These are phyloP conservation scores for Microcebus lehilahytsara DNA, from an alignment of 2,113 vertebrate species.

Conservation along the genomic window DNA sequence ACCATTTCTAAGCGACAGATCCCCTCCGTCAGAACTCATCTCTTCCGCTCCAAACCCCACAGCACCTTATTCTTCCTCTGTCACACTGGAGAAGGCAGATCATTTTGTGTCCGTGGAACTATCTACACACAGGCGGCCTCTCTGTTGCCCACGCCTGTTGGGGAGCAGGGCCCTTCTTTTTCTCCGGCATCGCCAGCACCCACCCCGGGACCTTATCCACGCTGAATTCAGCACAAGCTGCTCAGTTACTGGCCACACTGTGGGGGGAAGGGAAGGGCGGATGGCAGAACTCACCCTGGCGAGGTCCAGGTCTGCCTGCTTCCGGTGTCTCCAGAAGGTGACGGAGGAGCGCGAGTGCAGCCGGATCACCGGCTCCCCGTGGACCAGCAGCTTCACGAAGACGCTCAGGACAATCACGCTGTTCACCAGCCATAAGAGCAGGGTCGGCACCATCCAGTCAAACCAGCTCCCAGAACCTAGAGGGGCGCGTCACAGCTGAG, in stretches of 20 bases:
- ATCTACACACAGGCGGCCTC: background rate
- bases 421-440: conserved; percentile 95
- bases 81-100: background rate
- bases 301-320: conserved; percentile 95
- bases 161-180: background rate
- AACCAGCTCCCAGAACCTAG: conserved; percentile 89
- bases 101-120: fast-evolving
- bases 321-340: conserved; percentile 97
- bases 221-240: background rate
- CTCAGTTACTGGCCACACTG: background rate
- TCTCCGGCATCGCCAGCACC: background rate
- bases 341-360: conserved; percentile 95
- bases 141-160: background rate
- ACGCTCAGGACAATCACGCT: conserved; percentile 95
- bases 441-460: conserved; percentile 94
- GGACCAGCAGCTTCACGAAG: conserved; percentile 94
- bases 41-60: background rate
- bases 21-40: background rate
- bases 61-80: background rate
- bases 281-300: conserved; percentile 85
- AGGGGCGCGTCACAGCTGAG: background rate
- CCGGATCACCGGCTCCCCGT: conserved; percentile 94
- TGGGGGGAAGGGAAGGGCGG: background rate
- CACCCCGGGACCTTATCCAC: background rate
- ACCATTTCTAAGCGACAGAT: background rate